A percentile compares a stretch with the other conserved stretches of the same genome.
Conservation (phyloP, 1,140 invertebrate species). For the Drosophila repleta region DNA sequence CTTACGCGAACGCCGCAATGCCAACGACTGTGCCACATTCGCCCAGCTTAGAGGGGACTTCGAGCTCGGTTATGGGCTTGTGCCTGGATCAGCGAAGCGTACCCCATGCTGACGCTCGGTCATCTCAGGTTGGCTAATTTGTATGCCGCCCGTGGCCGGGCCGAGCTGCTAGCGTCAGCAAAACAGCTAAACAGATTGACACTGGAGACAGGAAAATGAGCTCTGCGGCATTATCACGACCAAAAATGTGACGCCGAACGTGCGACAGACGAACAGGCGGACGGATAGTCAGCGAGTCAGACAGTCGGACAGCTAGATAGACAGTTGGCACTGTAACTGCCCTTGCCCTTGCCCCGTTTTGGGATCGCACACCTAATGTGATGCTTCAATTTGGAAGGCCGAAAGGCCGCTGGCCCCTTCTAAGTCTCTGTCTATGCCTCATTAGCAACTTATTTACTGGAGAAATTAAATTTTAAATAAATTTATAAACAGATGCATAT, state of each 20-base stretch:
- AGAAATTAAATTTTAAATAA: slow-evolving; percentile 19
- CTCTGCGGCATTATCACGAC: slow-evolving; percentile 65
- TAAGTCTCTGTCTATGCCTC: slow-evolving; percentile 28
- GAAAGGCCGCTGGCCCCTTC: slow-evolving; percentile 21
- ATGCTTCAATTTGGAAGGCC: slow-evolving; percentile 42
- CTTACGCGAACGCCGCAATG: slow-evolving; percentile 19
- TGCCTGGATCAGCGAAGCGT: slow-evolving; percentile 5
- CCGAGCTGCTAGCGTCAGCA: slow-evolving; percentile 39
- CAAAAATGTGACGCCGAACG: slow-evolving; percentile 78
- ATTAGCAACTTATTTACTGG: slow-evolving; percentile 20
- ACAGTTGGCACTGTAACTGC: slow-evolving; percentile 36
- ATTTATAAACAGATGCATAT: neutral
- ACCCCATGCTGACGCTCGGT: slow-evolving; percentile 5
- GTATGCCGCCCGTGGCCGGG: slow-evolving; percentile 50
- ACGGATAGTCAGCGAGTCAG: slow-evolving; percentile 1
- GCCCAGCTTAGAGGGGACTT: slow-evolving; percentile 1
- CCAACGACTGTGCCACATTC: slow-evolving; percentile 35
- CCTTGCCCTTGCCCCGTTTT: slow-evolving; percentile 27
- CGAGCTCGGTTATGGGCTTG: slow-evolving; percentile 1
- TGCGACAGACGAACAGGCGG: slow-evolving; percentile 4
- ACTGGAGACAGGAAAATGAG: slow-evolving; percentile 82
- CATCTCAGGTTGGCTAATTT: slow-evolving; percentile 42
- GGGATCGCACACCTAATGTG: slow-evolving; percentile 24
- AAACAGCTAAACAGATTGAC: slow-evolving; percentile 52
- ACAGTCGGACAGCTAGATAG: slow-evolving; percentile 27